Conservation (phyloP, 1,140 invertebrate genomes). For the Neotoxoptera formosana region DNA sequence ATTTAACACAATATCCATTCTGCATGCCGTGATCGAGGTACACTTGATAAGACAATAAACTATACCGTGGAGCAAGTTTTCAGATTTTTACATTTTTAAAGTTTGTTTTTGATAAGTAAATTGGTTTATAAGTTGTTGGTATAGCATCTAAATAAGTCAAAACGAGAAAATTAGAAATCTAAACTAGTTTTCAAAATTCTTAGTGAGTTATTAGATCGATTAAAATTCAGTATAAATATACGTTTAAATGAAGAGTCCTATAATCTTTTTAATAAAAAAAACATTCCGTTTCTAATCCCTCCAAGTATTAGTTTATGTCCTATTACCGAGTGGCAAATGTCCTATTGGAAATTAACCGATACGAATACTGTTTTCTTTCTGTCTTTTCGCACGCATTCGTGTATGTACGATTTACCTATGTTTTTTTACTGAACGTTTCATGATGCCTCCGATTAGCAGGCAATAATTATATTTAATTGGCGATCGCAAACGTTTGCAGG, state of each 20-base stretch:
- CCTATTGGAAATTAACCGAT: background rate
- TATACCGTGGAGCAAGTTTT: background rate
- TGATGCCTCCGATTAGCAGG: background rate
- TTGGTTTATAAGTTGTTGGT: background rate
- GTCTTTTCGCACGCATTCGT: background rate
- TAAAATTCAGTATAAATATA: background rate
- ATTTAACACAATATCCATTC: no score
- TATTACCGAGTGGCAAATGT: background rate
- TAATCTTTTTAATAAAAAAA: background rate
- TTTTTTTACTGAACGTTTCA: background rate
- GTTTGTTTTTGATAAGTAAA: background rate
- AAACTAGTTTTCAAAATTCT: background rate
- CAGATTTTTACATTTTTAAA: background rate
- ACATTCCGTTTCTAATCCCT: background rate
- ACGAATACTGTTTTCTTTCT: background rate
- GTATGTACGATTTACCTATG: background rate
- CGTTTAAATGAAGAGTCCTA: background rate
- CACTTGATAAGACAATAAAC: no score
- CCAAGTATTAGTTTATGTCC: background rate
- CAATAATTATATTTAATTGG: background rate
- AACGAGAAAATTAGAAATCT: background rate
- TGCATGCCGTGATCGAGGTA: no score
- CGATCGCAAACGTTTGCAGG: background rate
- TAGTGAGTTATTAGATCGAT: background rate
- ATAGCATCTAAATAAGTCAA: background rate